These are phyloP conservation scores for Leptopilina myrica DNA, from an alignment of 2,888 invertebrate species.

Conservation along the genomic window DNA sequence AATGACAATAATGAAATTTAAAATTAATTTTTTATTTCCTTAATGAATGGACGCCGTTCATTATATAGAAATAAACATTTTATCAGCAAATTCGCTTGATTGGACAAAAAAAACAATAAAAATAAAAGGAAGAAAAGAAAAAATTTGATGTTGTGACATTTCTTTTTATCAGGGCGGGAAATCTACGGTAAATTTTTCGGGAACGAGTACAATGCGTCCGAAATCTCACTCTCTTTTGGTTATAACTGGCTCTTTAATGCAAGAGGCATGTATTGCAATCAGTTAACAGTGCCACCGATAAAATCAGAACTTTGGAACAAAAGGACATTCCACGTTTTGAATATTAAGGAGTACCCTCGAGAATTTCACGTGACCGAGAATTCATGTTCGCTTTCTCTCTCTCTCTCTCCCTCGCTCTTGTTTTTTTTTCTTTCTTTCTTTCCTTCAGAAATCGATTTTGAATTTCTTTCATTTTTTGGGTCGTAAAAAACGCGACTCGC, in stretches of 20 bases:
- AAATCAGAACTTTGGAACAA: constrained; percentile 40
- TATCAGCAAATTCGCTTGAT: constrained; percentile 16
- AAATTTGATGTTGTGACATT: constrained; percentile 25
- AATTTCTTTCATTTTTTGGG: constrained; percentile 49
- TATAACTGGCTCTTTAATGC: constrained; percentile 39
- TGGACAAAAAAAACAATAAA: not conserved
- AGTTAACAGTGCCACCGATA: constrained; percentile 38
- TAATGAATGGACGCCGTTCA: too few relatives aligned
- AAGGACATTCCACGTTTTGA: constrained; percentile 38
- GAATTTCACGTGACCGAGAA: constrained; percentile 18
- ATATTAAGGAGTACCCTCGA: constrained; percentile 29
- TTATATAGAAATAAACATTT: not conserved
- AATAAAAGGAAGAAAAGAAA: not conserved
- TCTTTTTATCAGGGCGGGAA: constrained; percentile 14
- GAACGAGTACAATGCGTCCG: constrained; percentile 28
- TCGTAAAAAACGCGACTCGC: constrained; percentile 46
- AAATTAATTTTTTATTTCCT: too few relatives aligned
- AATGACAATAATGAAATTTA: too few relatives aligned
- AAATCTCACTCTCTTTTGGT: constrained; percentile 4
- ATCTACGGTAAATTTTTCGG: constrained; percentile 18
- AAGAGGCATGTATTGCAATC: constrained; percentile 39
- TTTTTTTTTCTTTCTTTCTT: constrained; percentile 4
- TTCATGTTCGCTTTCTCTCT: constrained; percentile 6
- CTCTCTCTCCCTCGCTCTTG: too few relatives aligned
- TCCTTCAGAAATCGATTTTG: constrained; percentile 48